Evolutionary conservation across 1,140 invertebrate species (phyloP).

Genomic region (Euura lappo): DNA sequence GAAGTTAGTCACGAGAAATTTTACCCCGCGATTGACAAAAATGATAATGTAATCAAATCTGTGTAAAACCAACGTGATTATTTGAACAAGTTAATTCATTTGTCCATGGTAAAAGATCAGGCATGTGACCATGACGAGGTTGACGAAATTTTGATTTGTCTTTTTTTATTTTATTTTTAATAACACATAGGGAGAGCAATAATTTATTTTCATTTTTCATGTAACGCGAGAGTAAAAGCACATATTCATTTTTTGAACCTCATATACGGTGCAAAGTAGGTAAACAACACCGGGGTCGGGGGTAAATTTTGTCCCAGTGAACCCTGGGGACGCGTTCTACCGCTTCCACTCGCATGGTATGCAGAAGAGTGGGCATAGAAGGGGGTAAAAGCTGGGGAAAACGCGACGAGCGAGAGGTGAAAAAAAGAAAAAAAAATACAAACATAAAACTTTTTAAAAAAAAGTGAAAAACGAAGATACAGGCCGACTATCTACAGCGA

Average conservation of each 20-base stretch:
- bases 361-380: not conserved
- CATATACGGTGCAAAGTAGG: not conserved
- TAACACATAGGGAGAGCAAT: not conserved
- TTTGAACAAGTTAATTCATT: no score
- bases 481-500: slow-evolving; percentile 8
- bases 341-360: not conserved
- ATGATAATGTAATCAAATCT: no score
- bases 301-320: slow-evolving; percentile 7
- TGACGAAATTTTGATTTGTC: no score
- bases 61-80: no score
- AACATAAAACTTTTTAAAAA: slow-evolving; percentile 9
- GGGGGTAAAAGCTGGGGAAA: not conserved
- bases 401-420: not conserved
- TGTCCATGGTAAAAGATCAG: no score
- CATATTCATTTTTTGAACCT: not conserved
- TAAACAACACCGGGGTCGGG: not conserved
- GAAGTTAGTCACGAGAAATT: no score
- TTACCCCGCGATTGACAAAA: no score
- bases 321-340: slow-evolving; percentile 1
- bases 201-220: not conserved
- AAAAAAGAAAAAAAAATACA: slow-evolving; percentile 2
- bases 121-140: no score
- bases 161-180: no score
- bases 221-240: slow-evolving; percentile 4
- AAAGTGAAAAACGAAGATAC: slow-evolving; percentile 4